These are phyloP conservation scores for Thymallus thymallus DNA, from an alignment of 2,113 vertebrate genomes.

Conservation along the genomic window DNA sequence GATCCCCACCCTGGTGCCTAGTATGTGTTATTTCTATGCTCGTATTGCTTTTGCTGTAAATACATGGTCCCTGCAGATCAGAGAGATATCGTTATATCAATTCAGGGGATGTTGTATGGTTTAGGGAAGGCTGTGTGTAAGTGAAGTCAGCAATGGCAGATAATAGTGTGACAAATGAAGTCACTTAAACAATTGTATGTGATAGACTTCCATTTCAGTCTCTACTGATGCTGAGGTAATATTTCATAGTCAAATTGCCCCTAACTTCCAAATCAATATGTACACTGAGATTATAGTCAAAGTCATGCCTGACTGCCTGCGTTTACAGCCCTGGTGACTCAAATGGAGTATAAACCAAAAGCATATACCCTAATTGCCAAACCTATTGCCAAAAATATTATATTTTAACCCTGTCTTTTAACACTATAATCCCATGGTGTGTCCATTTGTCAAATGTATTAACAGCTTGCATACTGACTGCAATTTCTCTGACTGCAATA, in stretches of 20 bases:
- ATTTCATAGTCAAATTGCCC: slow-evolving; percentile 32
- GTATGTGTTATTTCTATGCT: neutral
- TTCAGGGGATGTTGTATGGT: slow-evolving; percentile 6
- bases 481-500: neutral
- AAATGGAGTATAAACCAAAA: neutral
- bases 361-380: too few relatives aligned
- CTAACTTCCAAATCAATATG: slow-evolving; percentile 50
- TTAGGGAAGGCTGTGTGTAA: neutral
- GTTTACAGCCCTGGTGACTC: slow-evolving; percentile 41
- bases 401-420: too few relatives aligned
- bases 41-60: slow-evolving; percentile 1
- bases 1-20: too few relatives aligned
- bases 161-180: neutral
- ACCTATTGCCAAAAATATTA: slow-evolving; percentile 30
- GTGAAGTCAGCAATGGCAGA: neutral
- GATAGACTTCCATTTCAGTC: slow-evolving; percentile 20
- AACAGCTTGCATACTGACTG: neutral
- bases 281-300: slow-evolving; percentile 32
- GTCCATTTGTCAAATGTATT: neutral
- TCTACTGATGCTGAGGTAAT: too few relatives aligned
- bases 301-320: slow-evolving; percentile 6
- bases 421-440: slow-evolving; percentile 10
- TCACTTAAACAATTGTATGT: slow-evolving; percentile 12
- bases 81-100: neutral
- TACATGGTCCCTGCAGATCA: neutral